phyloP scores from a whole-genome alignment of 2,797 vertebrate species.

The Notolepis coatsorum region DNA sequence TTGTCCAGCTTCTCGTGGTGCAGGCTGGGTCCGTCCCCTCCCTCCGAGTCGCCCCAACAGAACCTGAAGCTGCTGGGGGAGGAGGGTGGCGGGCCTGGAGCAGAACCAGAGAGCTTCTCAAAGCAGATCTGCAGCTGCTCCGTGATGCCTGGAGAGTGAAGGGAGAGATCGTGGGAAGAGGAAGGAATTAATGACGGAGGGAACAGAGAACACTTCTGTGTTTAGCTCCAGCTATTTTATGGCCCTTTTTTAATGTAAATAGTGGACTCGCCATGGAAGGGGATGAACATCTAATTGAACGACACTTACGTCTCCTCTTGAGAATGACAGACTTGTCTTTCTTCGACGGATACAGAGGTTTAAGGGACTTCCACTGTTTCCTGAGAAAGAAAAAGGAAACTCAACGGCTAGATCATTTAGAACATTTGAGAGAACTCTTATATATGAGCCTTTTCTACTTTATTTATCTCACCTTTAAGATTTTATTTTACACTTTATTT shows the following conservation, averaged over 20 bases:
- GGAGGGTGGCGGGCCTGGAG: rapidly evolving
- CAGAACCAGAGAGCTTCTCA: constrained; percentile 43
- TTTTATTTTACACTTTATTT: no score
- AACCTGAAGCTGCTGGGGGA: constrained; percentile 60
- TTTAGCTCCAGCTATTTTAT: neutral
- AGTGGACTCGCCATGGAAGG: neutral
- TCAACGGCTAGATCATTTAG: no score
- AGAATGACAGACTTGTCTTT: rapidly evolving
- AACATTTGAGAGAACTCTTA: no score
- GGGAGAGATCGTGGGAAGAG: neutral
- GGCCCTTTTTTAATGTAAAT: neutral
- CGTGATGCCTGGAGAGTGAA: constrained; percentile 36
- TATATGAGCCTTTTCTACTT: no score
- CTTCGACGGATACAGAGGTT: neutral
- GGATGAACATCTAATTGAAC: neutral
- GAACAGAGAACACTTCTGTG: neutral
- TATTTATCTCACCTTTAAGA: no score
- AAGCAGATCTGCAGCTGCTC: constrained; percentile 61
- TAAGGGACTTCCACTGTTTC: constrained; percentile 55
- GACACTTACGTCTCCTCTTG: constrained; percentile 56
- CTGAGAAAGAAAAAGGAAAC: constrained; percentile 37
- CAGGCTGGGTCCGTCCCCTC: constrained; percentile 62
- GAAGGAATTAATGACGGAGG: neutral
- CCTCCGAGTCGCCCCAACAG: constrained; percentile 60
- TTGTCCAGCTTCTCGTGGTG: constrained; percentile 47